These are phyloP conservation scores for Drosophila erecta DNA, from an alignment of 1,140 invertebrate genomes.

Conservation along the genomic window DNA sequence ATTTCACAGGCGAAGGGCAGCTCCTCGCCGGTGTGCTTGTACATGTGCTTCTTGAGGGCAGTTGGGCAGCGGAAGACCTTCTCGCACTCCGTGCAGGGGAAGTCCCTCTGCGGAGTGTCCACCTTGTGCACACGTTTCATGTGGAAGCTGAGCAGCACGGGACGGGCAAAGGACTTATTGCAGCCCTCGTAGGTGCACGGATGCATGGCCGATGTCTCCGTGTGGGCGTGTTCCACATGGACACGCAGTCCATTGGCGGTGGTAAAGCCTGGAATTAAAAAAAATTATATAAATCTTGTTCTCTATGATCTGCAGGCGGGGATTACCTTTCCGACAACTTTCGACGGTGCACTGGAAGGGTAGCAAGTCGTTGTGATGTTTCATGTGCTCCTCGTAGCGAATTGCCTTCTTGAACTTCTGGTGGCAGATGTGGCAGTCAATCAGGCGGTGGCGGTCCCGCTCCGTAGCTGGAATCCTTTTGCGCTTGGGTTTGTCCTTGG, in stretches of 20 bases:
- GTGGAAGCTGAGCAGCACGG: slow-evolving; percentile 73
- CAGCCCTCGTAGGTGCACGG: slow-evolving; percentile 75
- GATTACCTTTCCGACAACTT: slow-evolving; percentile 61
- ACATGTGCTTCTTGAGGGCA: slow-evolving; percentile 85
- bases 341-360: slow-evolving; percentile 78
- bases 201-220: slow-evolving; percentile 69
- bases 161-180: slow-evolving; percentile 67
- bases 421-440: slow-evolving; percentile 81
- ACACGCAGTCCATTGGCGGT: slow-evolving; percentile 73
- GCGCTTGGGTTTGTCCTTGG: slow-evolving; percentile 58
- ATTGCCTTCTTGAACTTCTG: slow-evolving; percentile 79
- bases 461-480: slow-evolving; percentile 64
- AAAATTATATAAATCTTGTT: neutral
- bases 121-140: slow-evolving; percentile 79
- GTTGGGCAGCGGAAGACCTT: slow-evolving; percentile 81
- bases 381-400: slow-evolving; percentile 80
- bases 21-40: slow-evolving; percentile 86
- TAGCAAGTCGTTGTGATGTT: slow-evolving; percentile 76
- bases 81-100: slow-evolving; percentile 76
- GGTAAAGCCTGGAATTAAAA: slow-evolving; percentile 51
- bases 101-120: slow-evolving; percentile 54
- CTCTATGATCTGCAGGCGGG: rapidly evolving
- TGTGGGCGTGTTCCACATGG: slow-evolving; percentile 76
- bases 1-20: slow-evolving; percentile 86
- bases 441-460: slow-evolving; percentile 59